Conservation (phyloP, 2,113 vertebrate species). For the Ondatra zibethicus region DNA sequence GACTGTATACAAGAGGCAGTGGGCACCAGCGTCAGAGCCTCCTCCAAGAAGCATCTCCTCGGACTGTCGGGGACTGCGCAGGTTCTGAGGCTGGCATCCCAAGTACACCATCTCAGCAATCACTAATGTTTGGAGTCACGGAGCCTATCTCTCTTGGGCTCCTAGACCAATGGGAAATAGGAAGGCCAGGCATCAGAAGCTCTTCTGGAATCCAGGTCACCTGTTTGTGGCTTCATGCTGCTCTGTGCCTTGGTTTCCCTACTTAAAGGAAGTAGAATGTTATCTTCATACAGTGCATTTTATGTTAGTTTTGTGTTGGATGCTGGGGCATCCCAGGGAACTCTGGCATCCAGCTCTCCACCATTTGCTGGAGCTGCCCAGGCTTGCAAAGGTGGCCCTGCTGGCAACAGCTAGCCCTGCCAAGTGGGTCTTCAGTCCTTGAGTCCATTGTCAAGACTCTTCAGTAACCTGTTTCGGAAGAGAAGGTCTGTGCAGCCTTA, state of each 20-base stretch:
- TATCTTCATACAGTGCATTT: background rate
- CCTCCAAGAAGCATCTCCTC: background rate
- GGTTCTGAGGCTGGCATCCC: too few species aligned
- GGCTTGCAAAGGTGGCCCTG: background rate
- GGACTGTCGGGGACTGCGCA: too few species aligned
- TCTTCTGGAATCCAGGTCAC: background rate
- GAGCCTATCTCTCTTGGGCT: background rate
- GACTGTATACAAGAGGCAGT: background rate
- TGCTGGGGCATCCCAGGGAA: background rate
- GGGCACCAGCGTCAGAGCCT: rapidly evolving
- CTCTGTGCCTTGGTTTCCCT: background rate
- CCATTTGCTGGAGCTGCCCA: background rate
- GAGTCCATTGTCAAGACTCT: background rate
- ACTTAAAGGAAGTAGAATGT: background rate
- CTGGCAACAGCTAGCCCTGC: background rate
- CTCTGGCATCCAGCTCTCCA: too few species aligned
- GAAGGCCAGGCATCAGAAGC: background rate
- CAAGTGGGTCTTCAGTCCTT: background rate
- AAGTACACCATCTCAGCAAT: too few species aligned
- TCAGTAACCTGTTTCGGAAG: background rate
- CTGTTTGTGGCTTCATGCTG: background rate
- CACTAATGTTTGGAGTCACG: too few species aligned
- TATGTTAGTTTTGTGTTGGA: too few species aligned
- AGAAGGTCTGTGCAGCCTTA: background rate
- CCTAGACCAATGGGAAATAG: background rate